A percentile compares a stretch with the other conserved stretches of the same genome.
Evolutionary conservation across 2,888 invertebrate species (phyloP).

Genomic region (Trichopria drosophilae): DNA sequence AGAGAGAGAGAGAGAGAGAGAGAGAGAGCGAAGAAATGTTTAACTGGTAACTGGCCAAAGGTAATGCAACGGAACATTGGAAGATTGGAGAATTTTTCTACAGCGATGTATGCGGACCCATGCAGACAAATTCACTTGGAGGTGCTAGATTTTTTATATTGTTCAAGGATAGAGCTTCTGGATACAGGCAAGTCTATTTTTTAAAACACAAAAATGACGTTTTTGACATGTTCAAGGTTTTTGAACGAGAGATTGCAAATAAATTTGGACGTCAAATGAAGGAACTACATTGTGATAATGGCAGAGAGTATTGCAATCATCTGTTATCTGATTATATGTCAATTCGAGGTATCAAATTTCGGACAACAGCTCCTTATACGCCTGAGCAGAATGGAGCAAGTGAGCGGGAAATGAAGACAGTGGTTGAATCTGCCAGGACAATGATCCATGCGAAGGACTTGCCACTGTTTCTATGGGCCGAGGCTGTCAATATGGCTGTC

Average conservation of each 20-base stretch:
- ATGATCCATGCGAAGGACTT: constrained; percentile 10
- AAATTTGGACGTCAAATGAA: constrained; percentile 32
- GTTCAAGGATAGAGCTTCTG: constrained; percentile 29
- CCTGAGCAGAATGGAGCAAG: constrained; percentile 23
- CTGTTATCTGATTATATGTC: constrained; percentile 8
- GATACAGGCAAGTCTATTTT: constrained; percentile 31
- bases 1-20: too few species aligned
- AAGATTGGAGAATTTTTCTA: background rate
- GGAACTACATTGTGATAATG: constrained; percentile 28
- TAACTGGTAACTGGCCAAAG: too few species aligned
- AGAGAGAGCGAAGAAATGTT: too few species aligned
- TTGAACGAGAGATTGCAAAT: constrained; percentile 18
- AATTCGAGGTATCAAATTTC: constrained; percentile 14
- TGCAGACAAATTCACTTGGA: constrained; percentile 19
- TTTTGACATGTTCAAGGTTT: constrained; percentile 33
- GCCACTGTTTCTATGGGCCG: constrained; percentile 19
- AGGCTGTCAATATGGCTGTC: constrained; percentile 21
- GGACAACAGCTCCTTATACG: constrained; percentile 19
- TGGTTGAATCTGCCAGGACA: constrained; percentile 23
- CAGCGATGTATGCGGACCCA: background rate
- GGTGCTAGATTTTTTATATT: constrained; percentile 30
- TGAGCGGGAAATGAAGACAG: constrained; percentile 18
- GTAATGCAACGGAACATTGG: too few species aligned
- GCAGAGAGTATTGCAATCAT: constrained; percentile 23
- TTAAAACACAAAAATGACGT: constrained; percentile 34